phyloP scores from a whole-genome alignment of 2,888 invertebrate species.

The Thyatira batis region DNA sequence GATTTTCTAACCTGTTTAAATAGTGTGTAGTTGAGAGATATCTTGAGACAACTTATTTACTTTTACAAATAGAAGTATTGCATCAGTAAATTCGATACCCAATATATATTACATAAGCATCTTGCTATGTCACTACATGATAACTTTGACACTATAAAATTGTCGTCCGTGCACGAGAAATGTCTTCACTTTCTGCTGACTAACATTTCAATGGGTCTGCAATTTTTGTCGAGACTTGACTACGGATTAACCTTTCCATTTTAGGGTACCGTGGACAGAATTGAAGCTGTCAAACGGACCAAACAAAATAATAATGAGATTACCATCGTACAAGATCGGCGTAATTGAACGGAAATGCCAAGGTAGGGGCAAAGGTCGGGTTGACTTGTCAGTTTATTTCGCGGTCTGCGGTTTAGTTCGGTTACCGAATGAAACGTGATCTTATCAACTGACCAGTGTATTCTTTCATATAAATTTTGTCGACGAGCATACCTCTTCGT shows the following conservation, averaged over 20 bases:
- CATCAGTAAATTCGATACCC: no score
- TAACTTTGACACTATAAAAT: no score
- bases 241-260: no score
- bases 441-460: constrained; percentile 7
- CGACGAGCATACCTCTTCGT: no score
- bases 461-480: neutral
- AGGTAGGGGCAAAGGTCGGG: constrained; percentile 37
- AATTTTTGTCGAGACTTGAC: no score
- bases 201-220: no score
- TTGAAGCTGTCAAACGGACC: constrained; percentile 1
- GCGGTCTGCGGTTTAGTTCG: constrained; percentile 16
- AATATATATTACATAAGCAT: no score
- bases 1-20: neutral
- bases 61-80: no score
- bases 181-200: neutral
- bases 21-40: neutral
- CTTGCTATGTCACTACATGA: no score
- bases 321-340: constrained; percentile 37
- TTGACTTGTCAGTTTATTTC: constrained; percentile 20
- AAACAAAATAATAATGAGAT: constrained; percentile 34
- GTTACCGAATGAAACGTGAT: constrained; percentile 16
- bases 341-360: constrained; percentile 42
- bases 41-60: neutral
- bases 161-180: no score
- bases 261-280: no score